Conservation (phyloP, 2,113 vertebrate species). For the Lamprotornis superbus region DNA sequence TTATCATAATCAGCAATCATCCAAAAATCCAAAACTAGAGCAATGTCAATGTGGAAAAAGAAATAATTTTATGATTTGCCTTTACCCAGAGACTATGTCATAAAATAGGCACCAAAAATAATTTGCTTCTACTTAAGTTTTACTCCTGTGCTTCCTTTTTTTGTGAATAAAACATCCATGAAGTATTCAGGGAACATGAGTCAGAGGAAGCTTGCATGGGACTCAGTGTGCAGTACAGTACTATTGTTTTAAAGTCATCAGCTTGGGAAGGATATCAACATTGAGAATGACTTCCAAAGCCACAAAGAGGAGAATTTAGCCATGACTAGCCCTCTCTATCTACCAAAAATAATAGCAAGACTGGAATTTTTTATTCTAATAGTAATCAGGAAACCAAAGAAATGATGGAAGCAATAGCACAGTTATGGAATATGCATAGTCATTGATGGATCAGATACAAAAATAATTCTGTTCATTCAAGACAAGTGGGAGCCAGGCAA, state of each 20-base stretch:
- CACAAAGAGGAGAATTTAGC: not conserved
- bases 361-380: not conserved
- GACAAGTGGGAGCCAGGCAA: not conserved
- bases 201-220: not conserved
- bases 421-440: not conserved
- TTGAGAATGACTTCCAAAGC: not conserved
- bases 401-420: not conserved
- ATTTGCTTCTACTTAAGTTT: slow-evolving; percentile 60
- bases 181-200: not conserved
- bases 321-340: not conserved
- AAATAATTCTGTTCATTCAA: not conserved
- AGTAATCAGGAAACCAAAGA: not conserved
- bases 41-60: not conserved
- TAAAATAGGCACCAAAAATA: slow-evolving; percentile 27
- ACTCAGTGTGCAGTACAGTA: not conserved
- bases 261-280: not conserved
- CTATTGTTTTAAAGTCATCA: not conserved
- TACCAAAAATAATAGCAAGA: not conserved
- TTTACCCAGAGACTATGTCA: slow-evolving; percentile 3
- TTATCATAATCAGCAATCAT: not conserved
- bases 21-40: not conserved
- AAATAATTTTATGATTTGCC: not conserved
- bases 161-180: slow-evolving; percentile 52
- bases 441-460: not conserved
- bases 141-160: not conserved